These are phyloP conservation scores for Echinops telfairi DNA, from an alignment of 2,113 vertebrate genomes.

Conservation along the genomic window DNA sequence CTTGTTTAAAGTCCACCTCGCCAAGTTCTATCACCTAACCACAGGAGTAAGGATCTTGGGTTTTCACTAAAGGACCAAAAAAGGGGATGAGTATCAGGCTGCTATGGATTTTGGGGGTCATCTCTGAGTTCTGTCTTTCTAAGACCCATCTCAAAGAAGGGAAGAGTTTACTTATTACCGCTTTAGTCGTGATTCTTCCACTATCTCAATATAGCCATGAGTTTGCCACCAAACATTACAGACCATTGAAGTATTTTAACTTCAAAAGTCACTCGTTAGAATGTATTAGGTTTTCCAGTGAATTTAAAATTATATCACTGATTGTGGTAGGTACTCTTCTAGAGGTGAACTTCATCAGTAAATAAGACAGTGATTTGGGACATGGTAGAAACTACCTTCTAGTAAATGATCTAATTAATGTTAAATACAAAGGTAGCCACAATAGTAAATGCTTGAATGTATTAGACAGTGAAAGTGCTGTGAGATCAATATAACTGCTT, in stretches of 20 bases:
- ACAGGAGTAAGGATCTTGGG: neutral
- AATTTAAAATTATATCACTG: neutral
- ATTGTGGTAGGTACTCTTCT: neutral
- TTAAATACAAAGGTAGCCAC: neutral
- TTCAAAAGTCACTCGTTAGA: slow-evolving; percentile 13
- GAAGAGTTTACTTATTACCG: neutral
- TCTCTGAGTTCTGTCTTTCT: neutral
- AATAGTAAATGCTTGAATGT: neutral
- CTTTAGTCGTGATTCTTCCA: neutral
- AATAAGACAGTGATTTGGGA: neutral
- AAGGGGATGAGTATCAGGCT: fast-evolving
- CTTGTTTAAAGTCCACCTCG: neutral
- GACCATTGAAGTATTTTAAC: neutral
- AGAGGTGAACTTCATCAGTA: neutral
- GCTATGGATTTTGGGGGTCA: neutral
- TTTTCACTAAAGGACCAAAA: neutral
- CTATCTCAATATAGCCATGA: neutral
- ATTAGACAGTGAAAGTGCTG: neutral
- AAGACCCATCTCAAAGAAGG: neutral
- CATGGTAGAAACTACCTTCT: neutral
- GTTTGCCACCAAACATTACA: neutral
- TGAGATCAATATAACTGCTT: neutral
- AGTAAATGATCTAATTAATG: neutral
- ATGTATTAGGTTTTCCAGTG: neutral
- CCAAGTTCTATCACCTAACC: neutral